phyloP scores from a whole-genome alignment of 64 coral and sea anemone genomes.

The Actinia equina region DNA sequence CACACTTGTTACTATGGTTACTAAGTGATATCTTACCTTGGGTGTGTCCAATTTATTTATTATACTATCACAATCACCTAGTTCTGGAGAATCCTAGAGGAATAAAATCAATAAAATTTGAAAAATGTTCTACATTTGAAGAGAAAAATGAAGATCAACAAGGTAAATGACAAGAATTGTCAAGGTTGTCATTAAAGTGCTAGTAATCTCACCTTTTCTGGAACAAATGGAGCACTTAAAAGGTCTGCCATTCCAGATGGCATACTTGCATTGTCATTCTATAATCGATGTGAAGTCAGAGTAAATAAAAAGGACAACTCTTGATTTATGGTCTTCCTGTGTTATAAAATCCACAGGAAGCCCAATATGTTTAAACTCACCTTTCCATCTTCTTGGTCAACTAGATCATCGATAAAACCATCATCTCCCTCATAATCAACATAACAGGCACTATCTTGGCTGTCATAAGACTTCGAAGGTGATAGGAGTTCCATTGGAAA shows the following conservation, averaged over 20 bases:
- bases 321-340: background rate
- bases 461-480: constrained; percentile 70
- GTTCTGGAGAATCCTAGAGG: background rate
- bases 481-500: constrained; percentile 20
- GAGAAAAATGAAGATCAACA: no score
- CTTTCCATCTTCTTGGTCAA: constrained; percentile 56
- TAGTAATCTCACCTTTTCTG: constrained; percentile 9
- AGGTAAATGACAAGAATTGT: no score
- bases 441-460: constrained; percentile 46
- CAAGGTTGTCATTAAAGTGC: background rate
- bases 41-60: background rate
- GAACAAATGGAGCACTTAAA: constrained; percentile 70
- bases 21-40: background rate
- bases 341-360: background rate
- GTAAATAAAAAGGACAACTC: background rate
- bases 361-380: constrained; percentile 5
- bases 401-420: constrained; percentile 68
- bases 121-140: background rate
- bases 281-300: background rate
- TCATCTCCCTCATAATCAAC: constrained; percentile 84
- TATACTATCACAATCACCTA: background rate
- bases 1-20: background rate
- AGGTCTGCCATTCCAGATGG: constrained; percentile 78
- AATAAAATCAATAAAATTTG: background rate
- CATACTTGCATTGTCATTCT: constrained; percentile 38